Evolutionary conservation across 2,888 invertebrate species (phyloP).

Genomic region (Drosophila flavopinicola): DNA sequence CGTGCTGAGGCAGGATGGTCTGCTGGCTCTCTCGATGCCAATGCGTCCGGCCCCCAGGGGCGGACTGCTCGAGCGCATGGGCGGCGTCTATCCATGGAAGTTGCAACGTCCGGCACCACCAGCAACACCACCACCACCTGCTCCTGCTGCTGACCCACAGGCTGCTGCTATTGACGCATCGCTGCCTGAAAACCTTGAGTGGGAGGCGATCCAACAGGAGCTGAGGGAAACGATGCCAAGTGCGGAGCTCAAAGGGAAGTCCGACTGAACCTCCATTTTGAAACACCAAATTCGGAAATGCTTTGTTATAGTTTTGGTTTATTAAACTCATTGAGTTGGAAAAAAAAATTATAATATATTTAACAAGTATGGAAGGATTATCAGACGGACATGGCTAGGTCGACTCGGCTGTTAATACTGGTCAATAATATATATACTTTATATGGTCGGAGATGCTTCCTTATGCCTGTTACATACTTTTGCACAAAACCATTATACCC

Average conservation of each 20-base stretch:
- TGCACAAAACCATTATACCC: too few relatives aligned
- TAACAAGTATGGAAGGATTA: too few relatives aligned
- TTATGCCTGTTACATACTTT: too few relatives aligned
- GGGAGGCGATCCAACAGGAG: conserved; percentile 3
- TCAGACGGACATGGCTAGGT: too few relatives aligned
- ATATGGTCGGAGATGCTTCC: too few relatives aligned
- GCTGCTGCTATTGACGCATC: not conserved
- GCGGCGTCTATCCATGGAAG: conserved; percentile 58
- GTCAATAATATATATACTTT: too few relatives aligned
- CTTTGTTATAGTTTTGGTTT: conserved; percentile 25
- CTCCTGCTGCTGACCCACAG: not conserved
- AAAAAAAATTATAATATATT: not conserved
- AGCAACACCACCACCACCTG: not conserved
- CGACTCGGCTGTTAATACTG: too few relatives aligned
- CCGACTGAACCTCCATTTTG: not conserved
- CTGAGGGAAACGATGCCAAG: not conserved
- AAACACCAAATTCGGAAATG: conserved; percentile 30
- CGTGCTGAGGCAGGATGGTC: conserved; percentile 6
- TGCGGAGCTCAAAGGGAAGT: not conserved
- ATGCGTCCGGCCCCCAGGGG: conserved; percentile 27
- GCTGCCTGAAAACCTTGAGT: not conserved
- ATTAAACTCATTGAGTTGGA: not conserved
- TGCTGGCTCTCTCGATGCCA: conserved; percentile 6
- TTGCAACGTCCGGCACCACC: conserved; percentile 23
- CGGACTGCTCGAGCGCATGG: conserved; percentile 50